Base-by-base conservation (phyloP, 2,888 invertebrate genomes). In the Therioaphis trifolii region DNA sequence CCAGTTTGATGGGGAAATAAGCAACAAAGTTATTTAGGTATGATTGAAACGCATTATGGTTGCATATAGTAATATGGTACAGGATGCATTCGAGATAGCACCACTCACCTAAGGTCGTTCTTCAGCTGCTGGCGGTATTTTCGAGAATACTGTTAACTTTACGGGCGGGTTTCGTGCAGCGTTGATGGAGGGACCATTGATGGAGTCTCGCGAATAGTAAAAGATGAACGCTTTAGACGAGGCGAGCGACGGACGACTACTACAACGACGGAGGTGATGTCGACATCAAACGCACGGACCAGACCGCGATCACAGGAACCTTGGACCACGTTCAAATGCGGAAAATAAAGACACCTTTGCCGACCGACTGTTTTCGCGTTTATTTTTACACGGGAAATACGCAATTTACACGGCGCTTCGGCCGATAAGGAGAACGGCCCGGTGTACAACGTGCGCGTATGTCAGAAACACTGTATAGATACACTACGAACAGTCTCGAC, bases 311-410 rank as follows among this genome's bases (percentile, higher is more conserved):
- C 35, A 35, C 35, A 35, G 35, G 35, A 35, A 35, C 35, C 35
- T 35, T 35, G 3, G 35, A 35, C 7, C 35, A 7, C 35, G 35
- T 35, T 58, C 24, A 11, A 5, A 24, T 58, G 55, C 43, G 69
- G 79, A 71, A 43, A 58, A 58, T 15, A 58, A 79, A 69, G 69
- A 69, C 43, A 58, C 35, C 27, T n/a, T 43, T 15, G 49, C n/a
- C 12, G 55, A 35, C n/a, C 49, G 18, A 43, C 15, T 27, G 58
- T 58, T 12, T n/a, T 11, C 2, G 0, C 9, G 74, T 74, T 82
- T 82, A 82, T 82, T 82, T 82, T 40, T 82, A 74, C 63, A 66
- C 40, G 82, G 82, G 74, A 82, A 82, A 52, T 66, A 82, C 82
- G 72, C 82, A 74, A 21, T 52, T 24, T 9, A 49, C 18, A 18